phyloP scores from a whole-genome alignment of 2,797 vertebrate genomes.

The Sternarchorhynchus goeldii region DNA sequence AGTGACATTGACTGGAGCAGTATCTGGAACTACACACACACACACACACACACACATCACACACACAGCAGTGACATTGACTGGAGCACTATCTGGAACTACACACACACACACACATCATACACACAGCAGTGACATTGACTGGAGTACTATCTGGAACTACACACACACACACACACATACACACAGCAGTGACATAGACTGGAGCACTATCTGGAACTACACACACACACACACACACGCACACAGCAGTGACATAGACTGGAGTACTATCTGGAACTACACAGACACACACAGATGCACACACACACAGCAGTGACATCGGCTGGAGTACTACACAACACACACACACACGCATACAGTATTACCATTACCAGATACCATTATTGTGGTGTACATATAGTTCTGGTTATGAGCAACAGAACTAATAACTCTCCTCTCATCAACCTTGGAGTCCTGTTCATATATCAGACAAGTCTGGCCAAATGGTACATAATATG shows the following conservation, averaged over 20 bases:
- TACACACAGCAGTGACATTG: too few relatives aligned
- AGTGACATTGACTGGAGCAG: conserved; percentile 78
- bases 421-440: too few relatives aligned
- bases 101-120: conserved; percentile 1
- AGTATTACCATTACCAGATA: not conserved
- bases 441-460: too few relatives aligned
- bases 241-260: conserved; percentile 74
- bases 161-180: too few relatives aligned
- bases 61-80: too few relatives aligned
- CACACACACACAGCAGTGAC: too few relatives aligned
- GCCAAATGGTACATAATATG: too few relatives aligned
- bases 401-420: not conserved
- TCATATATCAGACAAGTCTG: too few relatives aligned
- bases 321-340: too few relatives aligned
- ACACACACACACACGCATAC: not conserved
- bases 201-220: conserved; percentile 81
- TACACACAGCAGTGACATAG: conserved; percentile 54
- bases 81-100: too few relatives aligned
- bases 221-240: conserved; percentile 58
- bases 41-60: conserved; percentile 8
- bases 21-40: conserved; percentile 76
- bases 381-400: too few relatives aligned
- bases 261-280: conserved; percentile 81
- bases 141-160: too few relatives aligned
- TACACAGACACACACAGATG: conserved; percentile 55